Conservation (phyloP, 2,113 vertebrate species). For the Aptenodytes patagonicus region DNA sequence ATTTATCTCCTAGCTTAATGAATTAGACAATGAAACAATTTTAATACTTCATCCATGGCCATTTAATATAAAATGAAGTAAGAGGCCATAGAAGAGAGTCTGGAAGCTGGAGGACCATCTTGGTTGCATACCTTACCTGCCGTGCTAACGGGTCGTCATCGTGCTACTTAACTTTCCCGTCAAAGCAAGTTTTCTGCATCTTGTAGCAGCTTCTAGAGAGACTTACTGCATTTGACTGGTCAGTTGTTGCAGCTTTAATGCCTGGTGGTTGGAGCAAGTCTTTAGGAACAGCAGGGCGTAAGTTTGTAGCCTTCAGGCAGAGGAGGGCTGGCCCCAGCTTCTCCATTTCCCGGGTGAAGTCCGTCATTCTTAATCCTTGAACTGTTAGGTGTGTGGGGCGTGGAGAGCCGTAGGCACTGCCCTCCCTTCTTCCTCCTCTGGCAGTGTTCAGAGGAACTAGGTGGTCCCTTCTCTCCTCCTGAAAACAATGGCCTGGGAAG, state of each 20-base stretch:
- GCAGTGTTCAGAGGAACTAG: neutral
- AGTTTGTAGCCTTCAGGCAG: neutral
- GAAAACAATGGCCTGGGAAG: neutral
- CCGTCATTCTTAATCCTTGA: neutral
- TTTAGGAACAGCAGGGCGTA: neutral
- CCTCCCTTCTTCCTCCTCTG: neutral
- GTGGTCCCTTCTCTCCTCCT: neutral
- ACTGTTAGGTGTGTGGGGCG: neutral
- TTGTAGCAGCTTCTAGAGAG: neutral
- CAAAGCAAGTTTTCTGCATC: neutral
- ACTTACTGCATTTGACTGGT: neutral
- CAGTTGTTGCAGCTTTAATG: neutral
- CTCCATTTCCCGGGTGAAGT: neutral
- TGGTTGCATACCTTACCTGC: neutral
- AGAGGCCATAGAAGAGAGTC: neutral
- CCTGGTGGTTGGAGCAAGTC: neutral
- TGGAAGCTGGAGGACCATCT: neutral
- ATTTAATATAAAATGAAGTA: neutral
- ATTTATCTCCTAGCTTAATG: neutral
- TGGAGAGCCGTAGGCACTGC: accelerated
- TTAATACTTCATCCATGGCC: neutral
- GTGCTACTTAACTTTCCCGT: neutral
- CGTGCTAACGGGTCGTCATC: accelerated
- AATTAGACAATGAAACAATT: neutral
- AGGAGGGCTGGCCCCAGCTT: neutral